phyloP scores from a whole-genome alignment of 2,888 invertebrate genomes.

The Chymomyza amoena region DNA sequence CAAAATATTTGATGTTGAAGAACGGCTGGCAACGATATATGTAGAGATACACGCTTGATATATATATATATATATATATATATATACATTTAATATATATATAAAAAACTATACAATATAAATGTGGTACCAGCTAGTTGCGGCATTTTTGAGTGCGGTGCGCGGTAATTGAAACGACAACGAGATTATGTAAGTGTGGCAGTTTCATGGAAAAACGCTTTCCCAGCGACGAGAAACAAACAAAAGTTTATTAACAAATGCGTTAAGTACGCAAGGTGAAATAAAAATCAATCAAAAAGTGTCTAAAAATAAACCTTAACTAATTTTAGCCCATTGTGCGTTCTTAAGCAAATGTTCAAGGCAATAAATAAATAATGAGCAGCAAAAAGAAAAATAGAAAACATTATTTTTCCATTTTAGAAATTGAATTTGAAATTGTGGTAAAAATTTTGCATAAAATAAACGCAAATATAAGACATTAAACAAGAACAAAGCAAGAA shows the following conservation, averaged over 20 bases:
- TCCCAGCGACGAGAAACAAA: background rate
- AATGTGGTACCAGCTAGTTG: slow-evolving; percentile 63
- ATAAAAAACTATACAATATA: slow-evolving; percentile 27
- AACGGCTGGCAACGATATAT: slow-evolving; percentile 28
- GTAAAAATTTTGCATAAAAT: slow-evolving; percentile 38
- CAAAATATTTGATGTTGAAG: slow-evolving; percentile 63
- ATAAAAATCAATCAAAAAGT: slow-evolving; percentile 6
- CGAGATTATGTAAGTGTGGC: slow-evolving; percentile 58
- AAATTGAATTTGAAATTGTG: slow-evolving; percentile 13
- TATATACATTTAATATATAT: slow-evolving; percentile 3
- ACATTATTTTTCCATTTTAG: slow-evolving; percentile 9
- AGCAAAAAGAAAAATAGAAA: background rate
- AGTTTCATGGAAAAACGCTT: background rate
- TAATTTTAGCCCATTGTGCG: slow-evolving; percentile 46
- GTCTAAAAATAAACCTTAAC: slow-evolving; percentile 57
- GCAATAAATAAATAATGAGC: slow-evolving; percentile 40
- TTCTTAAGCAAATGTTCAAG: slow-evolving; percentile 33
- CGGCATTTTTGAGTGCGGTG: slow-evolving; percentile 63
- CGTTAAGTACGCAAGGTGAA: slow-evolving; percentile 26
- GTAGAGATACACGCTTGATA: slow-evolving; percentile 36
- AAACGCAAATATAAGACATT: slow-evolving; percentile 44
- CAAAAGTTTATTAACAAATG: slow-evolving; percentile 39
- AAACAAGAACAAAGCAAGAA: slow-evolving; percentile 38
- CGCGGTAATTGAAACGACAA: slow-evolving; percentile 47
- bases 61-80: slow-evolving; percentile 40